These are phyloP conservation scores for Morpho achilles DNA, from an alignment of 2,888 invertebrate species.

Conservation along the genomic window DNA sequence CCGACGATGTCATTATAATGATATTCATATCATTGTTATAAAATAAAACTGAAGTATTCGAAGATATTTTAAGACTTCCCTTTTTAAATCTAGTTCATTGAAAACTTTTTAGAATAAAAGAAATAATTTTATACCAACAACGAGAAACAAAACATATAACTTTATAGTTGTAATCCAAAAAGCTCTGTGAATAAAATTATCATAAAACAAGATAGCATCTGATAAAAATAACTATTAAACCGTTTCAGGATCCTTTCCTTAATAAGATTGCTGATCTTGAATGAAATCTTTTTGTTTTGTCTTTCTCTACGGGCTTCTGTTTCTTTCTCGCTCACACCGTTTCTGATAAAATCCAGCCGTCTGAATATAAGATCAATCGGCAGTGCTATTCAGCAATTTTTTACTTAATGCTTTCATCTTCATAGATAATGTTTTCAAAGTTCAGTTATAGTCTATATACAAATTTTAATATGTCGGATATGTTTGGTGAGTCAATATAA, in stretches of 20 bases:
- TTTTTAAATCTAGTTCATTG: too few species aligned
- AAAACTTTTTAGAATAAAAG: too few species aligned
- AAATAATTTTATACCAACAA: not conserved
- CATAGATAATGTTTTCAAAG: too few species aligned
- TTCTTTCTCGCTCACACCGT: constrained; percentile 59
- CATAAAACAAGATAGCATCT: constrained; percentile 24
- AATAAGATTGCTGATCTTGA: constrained; percentile 64
- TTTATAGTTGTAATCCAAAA: not conserved
- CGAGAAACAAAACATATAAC: constrained; percentile 5
- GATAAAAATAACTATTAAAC: constrained; percentile 47
- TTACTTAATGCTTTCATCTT: constrained; percentile 10
- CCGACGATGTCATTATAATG: too few species aligned
- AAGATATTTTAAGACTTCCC: too few species aligned
- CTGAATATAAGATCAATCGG: constrained; percentile 69
- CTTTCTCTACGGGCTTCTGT: constrained; percentile 53
- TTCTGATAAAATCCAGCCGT: constrained; percentile 58
- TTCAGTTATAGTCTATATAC: too few species aligned
- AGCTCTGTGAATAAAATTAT: constrained; percentile 1
- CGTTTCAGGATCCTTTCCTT: constrained; percentile 50
- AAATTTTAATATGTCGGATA: not conserved
- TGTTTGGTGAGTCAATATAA: not conserved
- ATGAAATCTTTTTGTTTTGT: constrained; percentile 68
- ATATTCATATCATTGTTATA: too few species aligned
- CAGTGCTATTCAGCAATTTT: constrained; percentile 50
- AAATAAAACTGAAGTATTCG: too few species aligned